These are phyloP conservation scores for Coelinius sp. DNA, from an alignment of 2,888 invertebrate genomes.

Conservation along the genomic window DNA sequence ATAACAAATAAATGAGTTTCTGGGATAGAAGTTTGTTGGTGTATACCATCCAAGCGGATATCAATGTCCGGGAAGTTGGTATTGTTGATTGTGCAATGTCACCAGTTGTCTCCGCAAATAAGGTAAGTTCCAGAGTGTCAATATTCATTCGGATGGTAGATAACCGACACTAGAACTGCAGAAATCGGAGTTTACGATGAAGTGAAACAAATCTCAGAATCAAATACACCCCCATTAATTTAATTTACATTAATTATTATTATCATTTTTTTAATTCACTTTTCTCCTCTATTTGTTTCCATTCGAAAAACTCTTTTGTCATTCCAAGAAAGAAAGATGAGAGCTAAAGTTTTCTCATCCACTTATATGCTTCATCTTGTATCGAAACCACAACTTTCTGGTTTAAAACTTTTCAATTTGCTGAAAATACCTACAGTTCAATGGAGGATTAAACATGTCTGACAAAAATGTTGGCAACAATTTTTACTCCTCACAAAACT, in stretches of 20 bases:
- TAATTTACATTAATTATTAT: neutral
- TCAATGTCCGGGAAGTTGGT: too few relatives aligned
- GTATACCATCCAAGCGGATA: too few relatives aligned
- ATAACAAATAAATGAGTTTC: neutral
- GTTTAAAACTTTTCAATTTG: neutral
- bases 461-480: neutral
- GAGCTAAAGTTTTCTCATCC: conserved; percentile 9
- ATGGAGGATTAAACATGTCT: neutral
- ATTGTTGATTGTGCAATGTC: too few relatives aligned
- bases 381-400: conserved; percentile 12
- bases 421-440: neutral
- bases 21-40: neutral
- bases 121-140: too few relatives aligned
- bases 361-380: neutral
- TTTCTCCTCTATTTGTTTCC: neutral
- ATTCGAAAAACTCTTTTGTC: neutral
- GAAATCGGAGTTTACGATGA: too few relatives aligned
- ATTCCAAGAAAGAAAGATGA: neutral
- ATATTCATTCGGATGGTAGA: too few relatives aligned
- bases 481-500: neutral
- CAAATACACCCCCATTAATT: too few relatives aligned
- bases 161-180: too few relatives aligned
- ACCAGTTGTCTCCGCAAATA: too few relatives aligned
- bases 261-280: neutral
- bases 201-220: too few relatives aligned